Conservation (phyloP, 2,888 invertebrate genomes). For the Nephrotoma guestfalica region DNA sequence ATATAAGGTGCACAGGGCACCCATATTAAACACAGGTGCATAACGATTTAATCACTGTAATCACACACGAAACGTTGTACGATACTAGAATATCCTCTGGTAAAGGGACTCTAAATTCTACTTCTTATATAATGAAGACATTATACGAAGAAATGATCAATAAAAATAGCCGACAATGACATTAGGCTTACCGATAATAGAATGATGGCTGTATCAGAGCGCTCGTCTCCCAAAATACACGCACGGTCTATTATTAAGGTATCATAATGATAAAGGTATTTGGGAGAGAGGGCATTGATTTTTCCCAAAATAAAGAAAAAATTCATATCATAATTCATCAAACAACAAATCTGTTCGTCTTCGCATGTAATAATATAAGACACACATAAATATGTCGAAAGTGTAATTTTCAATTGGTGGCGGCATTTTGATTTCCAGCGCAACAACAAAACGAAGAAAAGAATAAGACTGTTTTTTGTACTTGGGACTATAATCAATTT, state of each 20-base stretch:
- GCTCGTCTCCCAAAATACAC: background rate
- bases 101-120: background rate
- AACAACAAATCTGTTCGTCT: background rate
- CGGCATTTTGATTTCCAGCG: background rate
- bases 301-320: background rate
- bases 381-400: background rate
- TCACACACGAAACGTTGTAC: background rate
- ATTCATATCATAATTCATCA: background rate
- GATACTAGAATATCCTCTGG: background rate
- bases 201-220: background rate
- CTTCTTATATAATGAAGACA: background rate
- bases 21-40: background rate
- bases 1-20: background rate
- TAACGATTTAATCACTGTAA: background rate
- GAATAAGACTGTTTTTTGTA: background rate
- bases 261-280: background rate
- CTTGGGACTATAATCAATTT: background rate
- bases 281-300: background rate
- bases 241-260: background rate
- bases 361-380: background rate
- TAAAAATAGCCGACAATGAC: background rate
- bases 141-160: background rate
- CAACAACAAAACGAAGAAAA: background rate
- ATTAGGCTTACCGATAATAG: background rate
- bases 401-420: background rate